Evolutionary conservation across 2,113 vertebrate species (phyloP).

Genomic region (Pyrgilauda ruficollis): DNA sequence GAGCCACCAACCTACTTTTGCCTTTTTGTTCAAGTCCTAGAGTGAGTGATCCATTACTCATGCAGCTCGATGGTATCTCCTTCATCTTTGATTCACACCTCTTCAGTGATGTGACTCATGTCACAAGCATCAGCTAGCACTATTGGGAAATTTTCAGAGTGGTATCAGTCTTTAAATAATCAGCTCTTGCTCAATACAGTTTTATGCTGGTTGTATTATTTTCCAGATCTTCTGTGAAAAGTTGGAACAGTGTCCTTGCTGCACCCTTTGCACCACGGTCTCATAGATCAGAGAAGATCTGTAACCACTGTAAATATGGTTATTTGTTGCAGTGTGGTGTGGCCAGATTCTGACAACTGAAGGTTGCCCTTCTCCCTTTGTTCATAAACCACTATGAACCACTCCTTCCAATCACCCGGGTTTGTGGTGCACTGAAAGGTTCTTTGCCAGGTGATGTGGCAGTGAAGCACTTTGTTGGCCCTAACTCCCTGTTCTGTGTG

Average conservation of each 20-base stretch:
- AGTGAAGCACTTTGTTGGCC: background rate
- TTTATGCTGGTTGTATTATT: background rate
- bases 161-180: background rate
- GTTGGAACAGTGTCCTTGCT: background rate
- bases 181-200: background rate
- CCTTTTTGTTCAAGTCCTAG: background rate
- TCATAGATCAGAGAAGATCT: background rate
- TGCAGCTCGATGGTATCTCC: background rate
- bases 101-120: background rate
- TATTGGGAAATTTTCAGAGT: background rate
- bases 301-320: background rate
- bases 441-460: background rate
- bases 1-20: background rate
- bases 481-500: rapidly evolving
- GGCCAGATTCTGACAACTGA: background rate
- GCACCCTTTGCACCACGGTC: background rate
- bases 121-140: background rate
- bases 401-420: background rate
- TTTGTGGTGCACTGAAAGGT: background rate
- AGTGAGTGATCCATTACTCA: background rate
- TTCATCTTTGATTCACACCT: background rate
- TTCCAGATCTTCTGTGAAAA: background rate
- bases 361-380: background rate
- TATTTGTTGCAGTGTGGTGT: background rate
- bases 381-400: background rate